Conservation (phyloP, 2,113 vertebrate genomes). For the Pedionomus torquatus region DNA sequence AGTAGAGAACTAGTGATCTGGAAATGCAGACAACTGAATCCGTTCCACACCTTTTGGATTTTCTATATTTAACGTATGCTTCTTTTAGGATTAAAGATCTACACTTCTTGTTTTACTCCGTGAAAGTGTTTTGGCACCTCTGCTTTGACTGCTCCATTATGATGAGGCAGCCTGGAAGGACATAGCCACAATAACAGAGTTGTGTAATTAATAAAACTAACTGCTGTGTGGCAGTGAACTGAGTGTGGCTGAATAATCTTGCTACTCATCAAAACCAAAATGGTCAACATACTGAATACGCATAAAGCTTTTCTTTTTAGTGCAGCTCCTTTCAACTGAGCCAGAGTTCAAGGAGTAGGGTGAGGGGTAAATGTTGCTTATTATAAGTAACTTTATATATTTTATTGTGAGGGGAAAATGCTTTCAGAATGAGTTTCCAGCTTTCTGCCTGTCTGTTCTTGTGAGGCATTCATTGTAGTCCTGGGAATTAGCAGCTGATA, state of each 20-base stretch:
- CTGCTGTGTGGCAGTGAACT: background rate
- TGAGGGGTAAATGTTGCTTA: background rate
- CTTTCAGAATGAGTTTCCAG: background rate
- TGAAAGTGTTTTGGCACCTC: background rate
- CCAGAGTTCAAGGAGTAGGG: background rate
- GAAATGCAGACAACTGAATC: background rate
- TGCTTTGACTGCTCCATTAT: background rate
- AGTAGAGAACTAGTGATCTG: background rate
- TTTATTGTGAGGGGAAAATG: background rate
- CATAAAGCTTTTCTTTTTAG: background rate
- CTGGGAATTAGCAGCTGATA: background rate
- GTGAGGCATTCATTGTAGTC: background rate
- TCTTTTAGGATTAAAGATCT: background rate
- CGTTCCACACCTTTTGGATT: background rate
- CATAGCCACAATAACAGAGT: background rate
- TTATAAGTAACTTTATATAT: background rate
- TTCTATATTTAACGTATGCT: background rate
- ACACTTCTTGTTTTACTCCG: background rate
- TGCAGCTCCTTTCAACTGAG: background rate
- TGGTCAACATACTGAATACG: background rate
- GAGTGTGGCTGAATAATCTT: background rate
- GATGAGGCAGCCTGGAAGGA: background rate
- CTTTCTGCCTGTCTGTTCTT: background rate
- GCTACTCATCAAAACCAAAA: background rate
- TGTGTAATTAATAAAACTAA: background rate